Evolutionary conservation across 2,797 vertebrate genomes (phyloP), one percentile per base, ranked within the genome.

Genomic region (Bryconaethiops microstoma): DNA sequence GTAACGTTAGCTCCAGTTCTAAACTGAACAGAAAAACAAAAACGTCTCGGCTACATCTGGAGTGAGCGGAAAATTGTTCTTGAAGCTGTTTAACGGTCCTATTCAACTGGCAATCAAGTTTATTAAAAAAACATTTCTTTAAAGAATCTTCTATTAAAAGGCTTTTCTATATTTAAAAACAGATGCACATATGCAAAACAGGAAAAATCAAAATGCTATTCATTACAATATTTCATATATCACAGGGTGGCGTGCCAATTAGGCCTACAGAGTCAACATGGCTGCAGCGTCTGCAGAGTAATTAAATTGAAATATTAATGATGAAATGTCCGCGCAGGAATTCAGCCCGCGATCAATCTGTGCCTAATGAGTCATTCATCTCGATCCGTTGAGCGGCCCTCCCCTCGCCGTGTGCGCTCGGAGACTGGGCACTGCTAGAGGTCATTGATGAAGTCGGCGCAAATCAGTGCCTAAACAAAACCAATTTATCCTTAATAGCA

Each of bases 241-340:
- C 92, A 92, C 82, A 87, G 29, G 3, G 78, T 86, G 88, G 89
- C 86, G 83, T 88, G 91, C 88, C 90, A 92, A 93, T 94, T 90
- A 92, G 87, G 87, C 84, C 85, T 86, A 87, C 64, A 74, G 88
- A 90, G 90, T 93, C 92, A 92, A 92, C 91, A 91, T 57, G 62
- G 79, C 63, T 84, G 87, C 89, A 86, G 80, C 74, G 83, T 74
- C 48, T 80, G 77, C 84, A 86, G 81, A 93, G 94, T 93, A 94
- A 94, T 93, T 90, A 92, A 88, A 90, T 83, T 91, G 90, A 92
- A 92, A 93, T 92, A 93, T 94, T 92, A 93, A 93, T 90, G 91
- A 90, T 87, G 84, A 90, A 89, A 89, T 83, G 89, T 92, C 90
- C 86, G 87, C 88, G 85, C 88, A 86, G 91, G 88, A 89, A 86